Conservation (phyloP, 2,797 vertebrate species). For the Sardinella longiceps region DNA sequence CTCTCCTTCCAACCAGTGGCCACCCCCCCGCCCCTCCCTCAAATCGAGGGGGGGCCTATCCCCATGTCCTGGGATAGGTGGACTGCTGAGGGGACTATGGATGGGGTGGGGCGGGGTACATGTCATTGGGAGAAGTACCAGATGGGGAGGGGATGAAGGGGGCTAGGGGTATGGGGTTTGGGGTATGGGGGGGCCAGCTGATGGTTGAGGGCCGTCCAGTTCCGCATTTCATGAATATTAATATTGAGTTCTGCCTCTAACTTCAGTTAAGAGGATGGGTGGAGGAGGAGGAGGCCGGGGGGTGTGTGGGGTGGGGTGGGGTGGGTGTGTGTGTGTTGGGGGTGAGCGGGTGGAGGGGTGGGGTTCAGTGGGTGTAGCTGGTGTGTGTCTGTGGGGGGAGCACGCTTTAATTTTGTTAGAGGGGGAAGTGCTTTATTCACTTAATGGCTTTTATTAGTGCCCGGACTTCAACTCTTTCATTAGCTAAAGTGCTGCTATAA, state of each 20-base stretch:
- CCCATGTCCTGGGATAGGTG: conserved; percentile 80
- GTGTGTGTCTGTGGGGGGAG: conserved; percentile 66
- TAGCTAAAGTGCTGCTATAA: conserved; percentile 90
- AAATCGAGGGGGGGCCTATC: conserved; percentile 72
- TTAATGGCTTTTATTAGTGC: conserved; percentile 90
- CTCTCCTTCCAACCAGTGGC: conserved; percentile 72
- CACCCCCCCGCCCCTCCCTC: conserved; percentile 71
- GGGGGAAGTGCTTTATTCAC: conserved; percentile 88
- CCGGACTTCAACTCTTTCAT: conserved; percentile 87
- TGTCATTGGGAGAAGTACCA: conserved; percentile 50
- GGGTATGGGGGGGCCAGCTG: conserved; percentile 65
- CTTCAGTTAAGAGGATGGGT: neutral
- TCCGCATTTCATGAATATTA: conserved; percentile 90
- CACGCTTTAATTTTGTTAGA: conserved; percentile 88
- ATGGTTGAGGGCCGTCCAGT: conserved; percentile 60
- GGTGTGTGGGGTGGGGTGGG: conserved; percentile 41
- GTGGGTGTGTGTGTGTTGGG: conserved; percentile 55
- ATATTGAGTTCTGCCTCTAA: conserved; percentile 79
- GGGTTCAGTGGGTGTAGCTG: conserved; percentile 1
- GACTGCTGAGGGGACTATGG: conserved; percentile 68
- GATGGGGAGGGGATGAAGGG: neutral
- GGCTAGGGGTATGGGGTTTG: conserved; percentile 51
- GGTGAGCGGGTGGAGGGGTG: conserved; percentile 64
- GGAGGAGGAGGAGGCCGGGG: conserved; percentile 46
- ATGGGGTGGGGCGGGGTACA: conserved; percentile 71